Percentiles rank a stretch among this genome's conserved stretches.
phyloP scores from a whole-genome alignment of 2,113 vertebrate species.

The Herpetotheres cachinnans region DNA sequence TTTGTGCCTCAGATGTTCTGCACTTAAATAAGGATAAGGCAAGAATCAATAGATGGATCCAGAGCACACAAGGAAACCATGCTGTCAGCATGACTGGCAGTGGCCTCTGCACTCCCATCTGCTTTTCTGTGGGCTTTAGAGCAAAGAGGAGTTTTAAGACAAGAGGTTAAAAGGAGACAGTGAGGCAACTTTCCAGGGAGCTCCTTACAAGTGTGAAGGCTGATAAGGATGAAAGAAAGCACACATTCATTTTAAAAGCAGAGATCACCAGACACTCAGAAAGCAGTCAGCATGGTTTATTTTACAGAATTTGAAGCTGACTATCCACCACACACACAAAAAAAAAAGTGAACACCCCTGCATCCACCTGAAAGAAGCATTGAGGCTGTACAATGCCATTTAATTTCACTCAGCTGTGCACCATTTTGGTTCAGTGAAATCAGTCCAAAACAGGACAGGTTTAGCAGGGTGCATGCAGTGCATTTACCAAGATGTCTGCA shows the following conservation, averaged over 20 bases:
- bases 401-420: neutral
- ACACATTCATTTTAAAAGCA: neutral
- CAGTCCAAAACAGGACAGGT: neutral
- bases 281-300: neutral
- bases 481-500: rapidly evolving
- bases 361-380: neutral
- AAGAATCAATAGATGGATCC: neutral
- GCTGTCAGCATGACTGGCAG: neutral
- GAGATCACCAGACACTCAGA: neutral
- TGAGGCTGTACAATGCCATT: neutral
- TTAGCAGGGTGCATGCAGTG: neutral
- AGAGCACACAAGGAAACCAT: neutral
- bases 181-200: neutral
- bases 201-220: neutral
- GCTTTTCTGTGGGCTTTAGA: neutral
- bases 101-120: neutral
- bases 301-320: neutral
- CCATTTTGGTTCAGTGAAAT: neutral
- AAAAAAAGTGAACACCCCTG: neutral
- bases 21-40: neutral
- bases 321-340: neutral
- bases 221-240: neutral
- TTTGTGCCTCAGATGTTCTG: neutral
- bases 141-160: neutral
- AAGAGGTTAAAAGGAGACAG: neutral